Evolutionary conservation across 2,797 vertebrate species (phyloP).

Genomic region (Heterohyrax brucei): DNA sequence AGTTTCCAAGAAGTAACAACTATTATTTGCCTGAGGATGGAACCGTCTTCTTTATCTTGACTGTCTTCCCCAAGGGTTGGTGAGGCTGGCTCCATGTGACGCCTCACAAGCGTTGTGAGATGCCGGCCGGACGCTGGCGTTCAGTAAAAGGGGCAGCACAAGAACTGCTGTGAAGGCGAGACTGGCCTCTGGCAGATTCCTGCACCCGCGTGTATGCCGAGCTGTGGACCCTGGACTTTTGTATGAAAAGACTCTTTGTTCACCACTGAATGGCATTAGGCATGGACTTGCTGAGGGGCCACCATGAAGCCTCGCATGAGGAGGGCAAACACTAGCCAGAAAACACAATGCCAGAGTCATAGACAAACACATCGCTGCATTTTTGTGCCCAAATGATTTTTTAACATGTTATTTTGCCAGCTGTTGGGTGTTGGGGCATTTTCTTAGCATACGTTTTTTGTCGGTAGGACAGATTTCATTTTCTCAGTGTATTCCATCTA

Average conservation of each 20-base stretch:
- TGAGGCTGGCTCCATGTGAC: constrained; percentile 79
- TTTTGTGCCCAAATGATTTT: constrained; percentile 73
- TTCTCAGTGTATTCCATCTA: constrained; percentile 43
- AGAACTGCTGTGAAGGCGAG: constrained; percentile 87
- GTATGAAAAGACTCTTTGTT: constrained; percentile 96
- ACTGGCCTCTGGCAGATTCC: constrained; percentile 92
- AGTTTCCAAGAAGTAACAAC: constrained; percentile 89
- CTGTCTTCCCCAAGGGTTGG: constrained; percentile 81
- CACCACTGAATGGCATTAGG: constrained; percentile 95
- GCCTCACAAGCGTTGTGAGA: constrained; percentile 86
- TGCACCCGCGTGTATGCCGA: constrained; percentile 92
- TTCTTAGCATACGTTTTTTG: constrained; percentile 57
- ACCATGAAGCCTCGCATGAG: constrained; percentile 93
- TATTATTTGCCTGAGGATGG: constrained; percentile 87
- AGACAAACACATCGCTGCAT: constrained; percentile 81
- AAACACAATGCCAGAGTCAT: constrained; percentile 89
- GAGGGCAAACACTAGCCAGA: constrained; percentile 92
- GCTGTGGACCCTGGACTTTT: constrained; percentile 92
- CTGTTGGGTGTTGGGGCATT: constrained; percentile 40
- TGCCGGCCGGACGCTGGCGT: constrained; percentile 86
- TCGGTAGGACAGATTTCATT: constrained; percentile 47
- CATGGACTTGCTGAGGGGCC: constrained; percentile 96
- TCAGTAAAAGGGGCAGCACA: constrained; percentile 88
- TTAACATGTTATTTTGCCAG: constrained; percentile 38
- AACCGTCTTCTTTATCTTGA: constrained; percentile 82